Evolutionary conservation across 2,113 vertebrate genomes (phyloP).

Genomic region (Nipponia nippon): DNA sequence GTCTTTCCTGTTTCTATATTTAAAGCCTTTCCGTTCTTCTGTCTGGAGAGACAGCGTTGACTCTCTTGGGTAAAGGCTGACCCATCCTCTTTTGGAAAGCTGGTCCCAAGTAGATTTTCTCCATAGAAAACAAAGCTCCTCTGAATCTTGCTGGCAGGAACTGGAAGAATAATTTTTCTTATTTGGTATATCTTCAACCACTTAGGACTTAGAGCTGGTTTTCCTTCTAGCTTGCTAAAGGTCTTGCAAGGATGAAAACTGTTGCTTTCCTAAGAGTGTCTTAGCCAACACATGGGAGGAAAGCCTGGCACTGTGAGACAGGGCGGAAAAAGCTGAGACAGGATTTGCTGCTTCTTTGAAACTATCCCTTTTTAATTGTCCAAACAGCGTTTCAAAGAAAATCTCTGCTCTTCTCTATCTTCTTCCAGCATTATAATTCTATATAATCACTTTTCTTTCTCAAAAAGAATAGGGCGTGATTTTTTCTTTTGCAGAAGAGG

Average conservation of each 20-base stretch:
- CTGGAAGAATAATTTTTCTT: neutral
- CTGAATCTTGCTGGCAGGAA: neutral
- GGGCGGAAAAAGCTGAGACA: neutral
- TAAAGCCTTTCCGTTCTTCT: neutral
- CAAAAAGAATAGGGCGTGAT: neutral
- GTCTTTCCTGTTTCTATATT: constrained; percentile 3
- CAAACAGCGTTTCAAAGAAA: neutral
- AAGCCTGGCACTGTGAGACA: neutral
- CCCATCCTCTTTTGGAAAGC: neutral
- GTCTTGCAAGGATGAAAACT: neutral
- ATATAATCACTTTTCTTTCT: constrained; percentile 55
- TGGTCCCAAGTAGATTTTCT: neutral
- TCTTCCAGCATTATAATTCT: constrained; percentile 26
- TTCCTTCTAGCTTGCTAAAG: neutral
- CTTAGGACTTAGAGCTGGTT: neutral
- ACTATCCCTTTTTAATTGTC: constrained; percentile 20
- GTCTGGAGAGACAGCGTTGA: neutral
- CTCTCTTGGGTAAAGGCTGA: neutral
- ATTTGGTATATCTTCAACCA: neutral
- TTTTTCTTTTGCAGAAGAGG: neutral
- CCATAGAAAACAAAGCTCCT: neutral
- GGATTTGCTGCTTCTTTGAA: constrained; percentile 9
- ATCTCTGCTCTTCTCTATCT: constrained; percentile 14
- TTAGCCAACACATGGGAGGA: neutral
- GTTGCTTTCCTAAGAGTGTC: neutral